Conservation (phyloP, 2,797 vertebrate genomes). For the Argyrosomus regius region DNA sequence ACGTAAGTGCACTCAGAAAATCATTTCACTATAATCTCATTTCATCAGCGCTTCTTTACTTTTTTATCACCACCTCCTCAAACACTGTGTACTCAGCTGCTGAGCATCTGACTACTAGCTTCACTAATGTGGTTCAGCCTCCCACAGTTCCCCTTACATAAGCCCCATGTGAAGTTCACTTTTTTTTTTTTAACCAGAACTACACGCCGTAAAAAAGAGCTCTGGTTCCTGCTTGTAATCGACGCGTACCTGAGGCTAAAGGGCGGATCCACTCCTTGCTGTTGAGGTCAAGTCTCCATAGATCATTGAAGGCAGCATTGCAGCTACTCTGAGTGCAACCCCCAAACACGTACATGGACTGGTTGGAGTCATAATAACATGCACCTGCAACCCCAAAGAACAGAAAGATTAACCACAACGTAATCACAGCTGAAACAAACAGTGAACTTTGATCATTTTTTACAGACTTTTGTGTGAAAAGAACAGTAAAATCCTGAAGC, state of each 20-base stretch:
- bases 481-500: not conserved
- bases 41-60: not conserved
- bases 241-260: constrained; percentile 93
- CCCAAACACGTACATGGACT: constrained; percentile 99
- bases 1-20: constrained; percentile 1
- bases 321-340: constrained; percentile 99
- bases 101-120: constrained; percentile 23
- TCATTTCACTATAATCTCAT: not conserved
- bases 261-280: constrained; percentile 99
- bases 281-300: constrained; percentile 99
- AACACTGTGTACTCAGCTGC: constrained; percentile 25
- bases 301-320: constrained; percentile 99
- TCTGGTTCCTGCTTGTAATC: not conserved
- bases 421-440: not conserved
- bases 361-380: constrained; percentile 97
- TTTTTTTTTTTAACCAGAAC: constrained; percentile 15
- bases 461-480: not conserved
- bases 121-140: constrained; percentile 22
- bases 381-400: constrained; percentile 86
- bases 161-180: constrained; percentile 10
- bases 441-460: not conserved
- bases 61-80: constrained; percentile 22
- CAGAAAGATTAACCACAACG: constrained; percentile 12
- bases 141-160: constrained; percentile 34
- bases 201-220: not conserved